These are phyloP conservation scores for Lithophane socia DNA, from an alignment of 2,888 invertebrate genomes.

Conservation along the genomic window DNA sequence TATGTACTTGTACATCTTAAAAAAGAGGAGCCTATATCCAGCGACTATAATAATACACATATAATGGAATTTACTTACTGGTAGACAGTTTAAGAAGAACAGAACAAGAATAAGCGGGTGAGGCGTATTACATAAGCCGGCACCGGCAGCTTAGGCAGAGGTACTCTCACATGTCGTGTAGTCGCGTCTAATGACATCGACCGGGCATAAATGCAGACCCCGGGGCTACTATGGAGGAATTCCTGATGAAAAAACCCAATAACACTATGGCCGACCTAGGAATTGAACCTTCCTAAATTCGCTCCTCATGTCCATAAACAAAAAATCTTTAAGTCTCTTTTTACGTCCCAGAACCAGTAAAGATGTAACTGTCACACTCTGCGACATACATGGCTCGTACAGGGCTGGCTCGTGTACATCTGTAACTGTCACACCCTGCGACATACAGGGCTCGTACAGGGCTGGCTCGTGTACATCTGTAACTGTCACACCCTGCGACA, in stretches of 20 bases:
- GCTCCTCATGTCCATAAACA: not conserved
- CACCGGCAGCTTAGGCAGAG: not conserved
- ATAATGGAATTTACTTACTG: no score
- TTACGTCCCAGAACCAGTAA: not conserved
- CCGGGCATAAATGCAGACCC: not conserved
- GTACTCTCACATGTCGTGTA: no score
- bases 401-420: not conserved
- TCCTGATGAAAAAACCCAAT: not conserved
- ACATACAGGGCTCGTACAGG: no score
- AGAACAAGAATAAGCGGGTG: not conserved
- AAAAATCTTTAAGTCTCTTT: not conserved
- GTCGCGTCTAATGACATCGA: no score
- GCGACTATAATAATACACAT: no score
- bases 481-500: not conserved
- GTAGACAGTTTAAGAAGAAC: not conserved
- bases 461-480: no score
- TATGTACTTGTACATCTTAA: not conserved
- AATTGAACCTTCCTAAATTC: not conserved
- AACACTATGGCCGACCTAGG: not conserved
- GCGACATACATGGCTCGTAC: not conserved
- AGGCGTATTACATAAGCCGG: not conserved
- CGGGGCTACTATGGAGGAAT: not conserved
- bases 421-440: no score
- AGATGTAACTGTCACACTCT: no score
- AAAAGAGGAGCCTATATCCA: not conserved